phyloP scores from a whole-genome alignment of 2,888 invertebrate genomes.

The Cacoxenus indagator region DNA sequence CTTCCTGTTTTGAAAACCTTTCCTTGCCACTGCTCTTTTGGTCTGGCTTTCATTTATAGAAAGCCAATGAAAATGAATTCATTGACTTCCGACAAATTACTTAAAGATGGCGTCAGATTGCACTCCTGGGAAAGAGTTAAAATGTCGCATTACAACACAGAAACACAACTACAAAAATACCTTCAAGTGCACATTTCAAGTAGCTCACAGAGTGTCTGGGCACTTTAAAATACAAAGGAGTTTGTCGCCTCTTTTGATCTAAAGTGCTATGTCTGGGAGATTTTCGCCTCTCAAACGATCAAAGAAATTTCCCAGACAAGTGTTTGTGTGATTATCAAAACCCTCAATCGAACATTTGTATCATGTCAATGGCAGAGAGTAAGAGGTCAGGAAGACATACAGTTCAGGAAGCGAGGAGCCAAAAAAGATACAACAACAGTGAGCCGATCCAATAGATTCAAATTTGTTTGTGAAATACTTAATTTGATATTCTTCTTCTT shows the following conservation, averaged over 20 bases:
- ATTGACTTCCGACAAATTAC: no score
- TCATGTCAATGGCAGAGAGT: not conserved
- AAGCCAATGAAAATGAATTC: no score
- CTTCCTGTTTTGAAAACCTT: no score
- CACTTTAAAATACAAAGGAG: not conserved
- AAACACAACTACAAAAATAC: no score
- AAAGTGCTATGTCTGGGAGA: not conserved
- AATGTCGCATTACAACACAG: no score
- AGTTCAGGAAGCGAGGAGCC: conserved; percentile 14
- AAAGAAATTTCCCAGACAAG: conserved; percentile 15
- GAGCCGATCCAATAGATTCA: not conserved
- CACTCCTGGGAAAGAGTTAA: no score
- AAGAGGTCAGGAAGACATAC: not conserved
- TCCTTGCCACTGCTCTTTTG: no score
- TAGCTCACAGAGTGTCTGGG: no score
- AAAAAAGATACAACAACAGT: not conserved
- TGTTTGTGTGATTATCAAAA: not conserved
- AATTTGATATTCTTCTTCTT: not conserved
- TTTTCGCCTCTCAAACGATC: not conserved
- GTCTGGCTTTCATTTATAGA: no score
- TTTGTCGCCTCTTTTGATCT: conserved; percentile 18
- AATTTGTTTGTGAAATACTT: not conserved
- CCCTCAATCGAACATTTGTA: not conserved
- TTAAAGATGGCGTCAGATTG: no score
- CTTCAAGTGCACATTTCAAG: no score